Evolutionary conservation across 2,888 invertebrate species (phyloP).

Genomic region (Nyleta sp.): DNA sequence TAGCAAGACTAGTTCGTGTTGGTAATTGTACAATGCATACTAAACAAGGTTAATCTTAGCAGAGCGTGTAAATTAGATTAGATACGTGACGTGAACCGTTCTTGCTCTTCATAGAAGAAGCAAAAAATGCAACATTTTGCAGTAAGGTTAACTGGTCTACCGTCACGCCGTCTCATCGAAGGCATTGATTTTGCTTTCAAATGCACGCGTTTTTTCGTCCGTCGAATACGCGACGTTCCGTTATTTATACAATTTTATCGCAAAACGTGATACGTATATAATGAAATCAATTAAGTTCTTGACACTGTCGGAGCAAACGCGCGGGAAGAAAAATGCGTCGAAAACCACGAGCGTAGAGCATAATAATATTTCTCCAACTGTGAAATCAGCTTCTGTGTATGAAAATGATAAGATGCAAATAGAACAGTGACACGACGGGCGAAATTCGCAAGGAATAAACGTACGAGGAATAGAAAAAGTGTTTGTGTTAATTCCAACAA

Average conservation of each 20-base stretch:
- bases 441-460: no score
- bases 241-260: constrained; percentile 17
- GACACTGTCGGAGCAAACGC: neutral
- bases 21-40: constrained; percentile 64
- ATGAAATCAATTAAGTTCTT: constrained; percentile 28
- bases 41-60: constrained; percentile 67
- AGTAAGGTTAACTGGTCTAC: constrained; percentile 29
- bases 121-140: constrained; percentile 39
- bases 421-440: neutral
- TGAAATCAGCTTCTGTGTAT: constrained; percentile 11
- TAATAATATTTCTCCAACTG: constrained; percentile 17
- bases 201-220: constrained; percentile 2
- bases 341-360: neutral
- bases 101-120: constrained; percentile 39
- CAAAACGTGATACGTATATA: constrained; percentile 20
- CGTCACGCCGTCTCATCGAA: constrained; percentile 24
- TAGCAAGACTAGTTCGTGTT: constrained; percentile 53
- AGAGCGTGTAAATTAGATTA: constrained; percentile 68
- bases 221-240: neutral
- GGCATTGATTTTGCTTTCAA: constrained; percentile 41
- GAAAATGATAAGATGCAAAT: neutral
- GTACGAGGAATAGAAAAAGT: no score
- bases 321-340: neutral
- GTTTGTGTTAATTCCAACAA: no score
- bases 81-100: constrained; percentile 59